A percentile compares a stretch with the other conserved stretches of the same genome.
phyloP scores from a whole-genome alignment of 2,888 invertebrate species.

The Acanthosoma haemorrhoidale region DNA sequence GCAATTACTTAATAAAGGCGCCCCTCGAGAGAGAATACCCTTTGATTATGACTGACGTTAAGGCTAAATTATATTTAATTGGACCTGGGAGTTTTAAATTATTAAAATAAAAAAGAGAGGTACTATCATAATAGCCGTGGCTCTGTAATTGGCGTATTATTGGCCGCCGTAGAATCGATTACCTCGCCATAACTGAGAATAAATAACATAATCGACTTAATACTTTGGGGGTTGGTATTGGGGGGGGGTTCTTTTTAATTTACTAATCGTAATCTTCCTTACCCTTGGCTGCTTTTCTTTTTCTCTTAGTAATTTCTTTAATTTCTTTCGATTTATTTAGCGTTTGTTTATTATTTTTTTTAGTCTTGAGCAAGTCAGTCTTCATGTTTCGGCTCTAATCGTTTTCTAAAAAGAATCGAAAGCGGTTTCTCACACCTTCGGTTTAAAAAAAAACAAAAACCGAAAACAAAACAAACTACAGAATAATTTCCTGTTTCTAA shows the following conservation, averaged over 20 bases:
- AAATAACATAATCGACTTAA: constrained; percentile 8
- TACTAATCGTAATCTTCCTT: background rate
- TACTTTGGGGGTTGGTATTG: background rate
- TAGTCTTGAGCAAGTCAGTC: too few relatives aligned
- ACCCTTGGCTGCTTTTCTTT: background rate
- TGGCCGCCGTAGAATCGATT: background rate
- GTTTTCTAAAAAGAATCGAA: too few relatives aligned
- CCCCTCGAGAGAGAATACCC: background rate
- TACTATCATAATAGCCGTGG: background rate
- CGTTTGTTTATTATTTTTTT: too few relatives aligned
- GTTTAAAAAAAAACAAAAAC: too few relatives aligned
- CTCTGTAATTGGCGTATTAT: constrained; percentile 9
- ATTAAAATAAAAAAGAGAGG: background rate
- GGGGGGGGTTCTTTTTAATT: background rate
- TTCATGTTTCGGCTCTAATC: too few relatives aligned
- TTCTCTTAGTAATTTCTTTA: background rate
- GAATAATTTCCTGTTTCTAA: too few relatives aligned
- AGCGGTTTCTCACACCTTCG: too few relatives aligned
- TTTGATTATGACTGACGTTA: background rate
- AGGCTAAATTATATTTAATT: background rate
- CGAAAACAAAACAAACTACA: too few relatives aligned
- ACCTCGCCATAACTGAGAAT: background rate
- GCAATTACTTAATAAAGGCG: too few relatives aligned
- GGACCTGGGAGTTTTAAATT: background rate
- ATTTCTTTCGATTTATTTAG: too few relatives aligned